A percentile compares a stretch with the other conserved stretches of the same genome.
Evolutionary conservation across 2,797 vertebrate species (phyloP).

Genomic region (Takifugu rubripes): DNA sequence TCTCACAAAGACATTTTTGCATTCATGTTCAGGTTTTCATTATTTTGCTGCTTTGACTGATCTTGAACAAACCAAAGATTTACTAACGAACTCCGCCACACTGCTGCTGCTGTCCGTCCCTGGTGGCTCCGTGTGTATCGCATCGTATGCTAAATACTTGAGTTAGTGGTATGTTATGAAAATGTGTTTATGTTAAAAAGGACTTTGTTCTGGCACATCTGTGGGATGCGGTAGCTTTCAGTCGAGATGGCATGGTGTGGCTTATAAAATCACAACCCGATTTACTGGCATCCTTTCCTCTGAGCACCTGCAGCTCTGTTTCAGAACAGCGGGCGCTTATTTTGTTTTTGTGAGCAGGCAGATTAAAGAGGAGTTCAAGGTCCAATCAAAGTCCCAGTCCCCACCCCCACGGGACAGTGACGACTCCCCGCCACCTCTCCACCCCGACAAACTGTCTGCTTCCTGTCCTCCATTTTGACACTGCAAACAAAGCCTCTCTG

Average conservation of each 20-base stretch:
- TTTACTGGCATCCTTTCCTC: not conserved
- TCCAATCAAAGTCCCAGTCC: slow-evolving; percentile 46
- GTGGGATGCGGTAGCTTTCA: slow-evolving; percentile 24
- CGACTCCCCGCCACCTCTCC: slow-evolving; percentile 9
- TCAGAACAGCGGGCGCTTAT: slow-evolving; percentile 10
- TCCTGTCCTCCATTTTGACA: slow-evolving; percentile 48
- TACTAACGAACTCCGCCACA: slow-evolving; percentile 38
- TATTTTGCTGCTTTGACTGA: slow-evolving; percentile 5
- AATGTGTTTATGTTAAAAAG: slow-evolving; percentile 50
- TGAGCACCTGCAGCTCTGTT: not conserved
- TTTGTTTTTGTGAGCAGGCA: slow-evolving; percentile 29
- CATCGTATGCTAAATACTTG: slow-evolving; percentile 47
- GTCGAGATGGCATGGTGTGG: not conserved
- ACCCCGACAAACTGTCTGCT: slow-evolving; percentile 19
- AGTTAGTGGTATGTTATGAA: slow-evolving; percentile 60
- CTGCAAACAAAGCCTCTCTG: slow-evolving; percentile 39
- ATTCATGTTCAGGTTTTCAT: slow-evolving; percentile 20
- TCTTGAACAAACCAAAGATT: slow-evolving; percentile 9
- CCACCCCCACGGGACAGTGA: slow-evolving; percentile 39
- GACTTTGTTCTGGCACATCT: slow-evolving; percentile 15
- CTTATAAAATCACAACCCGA: not conserved
- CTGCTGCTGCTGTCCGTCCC: slow-evolving; percentile 37
- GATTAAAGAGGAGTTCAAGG: slow-evolving; percentile 58
- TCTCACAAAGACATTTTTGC: slow-evolving; percentile 27
- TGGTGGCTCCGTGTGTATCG: slow-evolving; percentile 51